Evolutionary conservation across 2,113 vertebrate species (phyloP).

Genomic region (Willisornis vidua): DNA sequence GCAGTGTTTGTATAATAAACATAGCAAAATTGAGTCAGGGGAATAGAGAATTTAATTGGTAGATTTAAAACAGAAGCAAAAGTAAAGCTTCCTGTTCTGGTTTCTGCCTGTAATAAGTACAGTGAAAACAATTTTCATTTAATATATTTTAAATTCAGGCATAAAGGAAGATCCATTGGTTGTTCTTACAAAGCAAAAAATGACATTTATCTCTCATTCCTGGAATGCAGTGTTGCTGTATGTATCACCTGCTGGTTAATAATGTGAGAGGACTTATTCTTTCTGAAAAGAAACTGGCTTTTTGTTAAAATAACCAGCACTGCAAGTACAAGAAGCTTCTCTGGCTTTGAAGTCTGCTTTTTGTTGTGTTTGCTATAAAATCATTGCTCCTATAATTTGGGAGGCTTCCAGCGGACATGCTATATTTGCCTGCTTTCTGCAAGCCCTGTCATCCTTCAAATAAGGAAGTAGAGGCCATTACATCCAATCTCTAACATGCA

Average conservation of each 20-base stretch:
- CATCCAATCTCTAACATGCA: neutral
- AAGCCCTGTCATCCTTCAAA: neutral
- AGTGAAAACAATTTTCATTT: neutral
- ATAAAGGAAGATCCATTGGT: neutral
- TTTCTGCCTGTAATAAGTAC: neutral
- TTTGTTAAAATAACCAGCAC: neutral
- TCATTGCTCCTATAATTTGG: neutral
- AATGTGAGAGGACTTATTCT: neutral
- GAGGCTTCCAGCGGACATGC: neutral
- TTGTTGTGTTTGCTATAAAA: neutral
- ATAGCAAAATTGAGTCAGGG: neutral
- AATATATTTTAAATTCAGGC: neutral
- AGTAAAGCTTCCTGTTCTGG: constrained; percentile 6
- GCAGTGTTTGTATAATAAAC: neutral
- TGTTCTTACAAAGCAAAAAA: neutral
- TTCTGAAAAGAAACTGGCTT: neutral
- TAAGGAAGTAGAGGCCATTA: neutral
- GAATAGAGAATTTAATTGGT: neutral
- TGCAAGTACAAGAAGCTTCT: neutral
- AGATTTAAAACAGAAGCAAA: constrained; percentile 39
- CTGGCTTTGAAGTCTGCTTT: neutral
- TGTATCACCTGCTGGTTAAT: neutral
- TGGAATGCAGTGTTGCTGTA: neutral
- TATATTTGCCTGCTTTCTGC: neutral
- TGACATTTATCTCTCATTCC: neutral